Base-by-base conservation (phyloP, 64 coral and sea anemone genomes). In the Montipora capricornis region DNA sequence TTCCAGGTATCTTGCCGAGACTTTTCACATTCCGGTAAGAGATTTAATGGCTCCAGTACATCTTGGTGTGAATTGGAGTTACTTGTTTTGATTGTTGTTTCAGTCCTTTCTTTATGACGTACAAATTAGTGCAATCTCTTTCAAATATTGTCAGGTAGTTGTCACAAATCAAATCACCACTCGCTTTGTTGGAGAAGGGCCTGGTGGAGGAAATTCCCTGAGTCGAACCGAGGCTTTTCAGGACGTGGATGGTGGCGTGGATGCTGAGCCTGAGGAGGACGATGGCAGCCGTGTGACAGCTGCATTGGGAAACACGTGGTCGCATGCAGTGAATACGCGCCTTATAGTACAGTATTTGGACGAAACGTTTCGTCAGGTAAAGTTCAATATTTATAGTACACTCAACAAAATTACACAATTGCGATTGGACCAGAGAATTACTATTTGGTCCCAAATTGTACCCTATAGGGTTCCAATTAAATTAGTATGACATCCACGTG, bases 141-240 rank as follows among this genome's bases (percentile, higher is more conserved):
- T 80, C 50, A 6, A 73, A 47, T 14, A 8, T 64, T 64, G 10
- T 15, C 14, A 98, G 96, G 93, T 98, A 8, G 90, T 98, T 3
- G 96, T 98, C 2, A 98, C 96, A 49, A 98, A 98, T 86, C 96
- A 98, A 77, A 98, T 98, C 90, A 98, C 96, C 7, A 95, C 96
- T 19, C 74, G 87, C 49, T 81, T 93, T 73, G 22, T 68, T 47
- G 70, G 49, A 16, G 26, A 47, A 47, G 74, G 73, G 49, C 12
- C 87, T 51, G n/a, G 46, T 61, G 74, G 47, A 0, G 61, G 70
- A 7, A 83, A 49, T 74, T 71, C 52, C 44, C 19, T 78, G 15
- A 37, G 37, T 50, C 16, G 11, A 58, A 73, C 69, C 16, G 60
- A 44, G 69, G 53, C 44, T 45, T 58, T 76, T 5, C 71, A 62